Conservation (phyloP, 2,797 vertebrate species). For the Crocodylus rhombifer region DNA sequence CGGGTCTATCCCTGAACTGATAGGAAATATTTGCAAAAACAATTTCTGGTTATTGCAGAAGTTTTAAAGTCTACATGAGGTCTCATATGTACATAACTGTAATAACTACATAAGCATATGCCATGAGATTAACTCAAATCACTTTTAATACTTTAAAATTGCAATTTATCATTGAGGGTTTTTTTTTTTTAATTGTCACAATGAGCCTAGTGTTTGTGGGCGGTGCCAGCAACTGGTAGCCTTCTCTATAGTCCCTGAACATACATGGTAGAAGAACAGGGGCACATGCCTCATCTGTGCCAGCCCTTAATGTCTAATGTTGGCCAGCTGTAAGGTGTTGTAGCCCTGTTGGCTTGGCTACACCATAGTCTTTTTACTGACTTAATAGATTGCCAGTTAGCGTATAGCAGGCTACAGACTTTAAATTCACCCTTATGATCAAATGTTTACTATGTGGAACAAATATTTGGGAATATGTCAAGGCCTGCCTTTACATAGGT, state of each 20-base stretch:
- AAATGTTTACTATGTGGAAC: not conserved
- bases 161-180: not conserved
- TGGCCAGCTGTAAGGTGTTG: too few relatives aligned
- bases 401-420: not conserved
- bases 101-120: too few relatives aligned
- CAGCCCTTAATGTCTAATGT: too few relatives aligned
- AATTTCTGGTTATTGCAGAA: too few relatives aligned
- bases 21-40: too few relatives aligned
- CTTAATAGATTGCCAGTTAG: not conserved
- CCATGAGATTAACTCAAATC: too few relatives aligned
- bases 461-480: not conserved
- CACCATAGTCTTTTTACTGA: not conserved
- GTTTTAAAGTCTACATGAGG: too few relatives aligned
- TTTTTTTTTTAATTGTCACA: not conserved
- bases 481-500: not conserved
- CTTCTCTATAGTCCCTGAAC: not conserved
- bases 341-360: not conserved
- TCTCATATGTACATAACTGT: too few relatives aligned
- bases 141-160: not conserved
- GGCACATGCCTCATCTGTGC: too few relatives aligned
- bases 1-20: too few relatives aligned
- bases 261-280: not conserved
- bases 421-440: not conserved
- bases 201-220: not conserved
- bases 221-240: not conserved